Conservation (phyloP, 2,888 invertebrate species). For the Synanthedon andrenaeformis region DNA sequence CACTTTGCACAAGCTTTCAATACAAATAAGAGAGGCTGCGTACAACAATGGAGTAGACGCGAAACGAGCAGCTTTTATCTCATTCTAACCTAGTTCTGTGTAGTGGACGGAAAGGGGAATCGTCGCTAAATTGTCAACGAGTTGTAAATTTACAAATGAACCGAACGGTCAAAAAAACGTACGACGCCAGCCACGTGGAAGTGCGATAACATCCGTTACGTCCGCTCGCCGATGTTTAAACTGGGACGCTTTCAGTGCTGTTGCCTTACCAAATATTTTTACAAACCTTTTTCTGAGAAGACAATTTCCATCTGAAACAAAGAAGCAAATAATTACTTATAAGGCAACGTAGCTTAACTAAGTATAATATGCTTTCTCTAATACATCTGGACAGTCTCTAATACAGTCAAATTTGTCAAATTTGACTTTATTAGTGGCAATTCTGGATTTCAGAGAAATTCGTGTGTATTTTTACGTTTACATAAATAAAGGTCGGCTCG, state of each 20-base stretch:
- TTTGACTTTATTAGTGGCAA: too few relatives aligned
- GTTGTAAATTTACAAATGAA: slow-evolving; percentile 29
- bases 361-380: too few relatives aligned
- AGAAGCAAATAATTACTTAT: slow-evolving; percentile 3
- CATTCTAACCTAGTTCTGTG: slow-evolving; percentile 42
- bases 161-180: slow-evolving; percentile 19
- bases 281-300: slow-evolving; percentile 7
- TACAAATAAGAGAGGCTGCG: slow-evolving; percentile 26
- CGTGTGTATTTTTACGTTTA: too few relatives aligned
- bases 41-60: slow-evolving; percentile 31
- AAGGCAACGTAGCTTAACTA: too few relatives aligned
- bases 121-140: slow-evolving; percentile 31
- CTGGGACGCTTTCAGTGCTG: background rate
- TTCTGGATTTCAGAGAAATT: too few relatives aligned
- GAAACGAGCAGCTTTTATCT: slow-evolving; percentile 41
- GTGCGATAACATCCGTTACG: slow-evolving; percentile 12
- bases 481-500: too few relatives aligned
- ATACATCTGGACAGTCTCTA: too few relatives aligned
- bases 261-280: background rate
- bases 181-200: slow-evolving; percentile 16
- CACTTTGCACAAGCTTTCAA: background rate
- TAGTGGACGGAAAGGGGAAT: slow-evolving; percentile 24
- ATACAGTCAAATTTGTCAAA: too few relatives aligned
- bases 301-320: slow-evolving; percentile 27
- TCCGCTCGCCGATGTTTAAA: slow-evolving; percentile 4